Evolutionary conservation across 2,797 vertebrate genomes (phyloP).

Genomic region (Pagetopsis macropterus): DNA sequence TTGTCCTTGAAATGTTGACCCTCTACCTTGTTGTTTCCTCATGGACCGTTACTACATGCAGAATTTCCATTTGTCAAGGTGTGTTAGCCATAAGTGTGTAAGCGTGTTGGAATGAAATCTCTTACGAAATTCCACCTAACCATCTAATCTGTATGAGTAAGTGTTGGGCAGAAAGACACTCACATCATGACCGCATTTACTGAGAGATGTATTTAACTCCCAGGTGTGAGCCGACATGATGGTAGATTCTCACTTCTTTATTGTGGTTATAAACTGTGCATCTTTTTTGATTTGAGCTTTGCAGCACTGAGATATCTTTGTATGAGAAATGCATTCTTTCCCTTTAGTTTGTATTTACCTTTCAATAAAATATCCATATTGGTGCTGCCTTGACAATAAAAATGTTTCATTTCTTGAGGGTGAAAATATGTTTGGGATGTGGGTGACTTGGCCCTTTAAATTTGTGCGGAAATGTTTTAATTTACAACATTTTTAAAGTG

Average conservation of each 20-base stretch:
- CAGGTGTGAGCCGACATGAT: neutral
- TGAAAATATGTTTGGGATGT: neutral
- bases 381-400: slow-evolving; percentile 50
- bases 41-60: neutral
- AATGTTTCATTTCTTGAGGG: slow-evolving; percentile 4
- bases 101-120: neutral
- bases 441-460: neutral
- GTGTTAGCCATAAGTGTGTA: neutral
- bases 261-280: slow-evolving; percentile 19
- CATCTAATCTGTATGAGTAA: neutral
- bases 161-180: neutral
- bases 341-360: slow-evolving; percentile 22
- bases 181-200: slow-evolving; percentile 20
- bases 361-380: slow-evolving; percentile 44
- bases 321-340: slow-evolving; percentile 11
- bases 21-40: slow-evolving; percentile 11
- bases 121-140: slow-evolving; percentile 8
- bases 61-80: slow-evolving; percentile 5
- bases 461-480: neutral
- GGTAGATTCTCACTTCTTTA: neutral
- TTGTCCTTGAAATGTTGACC: slow-evolving; percentile 33
- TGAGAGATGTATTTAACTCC: slow-evolving; percentile 9
- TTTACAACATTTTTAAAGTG: neutral
- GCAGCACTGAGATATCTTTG: slow-evolving; percentile 2
- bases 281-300: slow-evolving; percentile 20